Conservation (phyloP, 2,113 vertebrate species). For the Puntigrus tetrazona region DNA sequence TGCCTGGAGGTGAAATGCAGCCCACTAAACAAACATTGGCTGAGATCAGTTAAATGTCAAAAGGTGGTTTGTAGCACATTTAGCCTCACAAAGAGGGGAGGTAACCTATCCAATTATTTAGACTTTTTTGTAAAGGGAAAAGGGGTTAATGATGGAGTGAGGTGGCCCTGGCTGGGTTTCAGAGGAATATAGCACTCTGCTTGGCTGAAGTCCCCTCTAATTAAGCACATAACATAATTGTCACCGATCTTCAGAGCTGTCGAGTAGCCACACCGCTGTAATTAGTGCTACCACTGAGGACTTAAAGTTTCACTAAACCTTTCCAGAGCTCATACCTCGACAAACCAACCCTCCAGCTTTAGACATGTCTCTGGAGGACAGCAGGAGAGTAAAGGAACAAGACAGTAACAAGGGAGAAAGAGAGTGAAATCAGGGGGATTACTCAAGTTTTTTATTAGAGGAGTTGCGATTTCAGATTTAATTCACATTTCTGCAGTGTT, state of each 20-base stretch:
- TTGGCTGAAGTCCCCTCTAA: slow-evolving; percentile 62
- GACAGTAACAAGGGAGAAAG: neutral
- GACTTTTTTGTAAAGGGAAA: slow-evolving; percentile 8
- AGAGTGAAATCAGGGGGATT: neutral
- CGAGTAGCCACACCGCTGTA: slow-evolving; percentile 31
- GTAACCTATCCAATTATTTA: slow-evolving; percentile 31
- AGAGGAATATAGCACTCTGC: slow-evolving; percentile 38
- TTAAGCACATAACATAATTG: slow-evolving; percentile 66
- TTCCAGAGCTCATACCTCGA: neutral
- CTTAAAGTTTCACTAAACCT: neutral
- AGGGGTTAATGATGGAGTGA: slow-evolving; percentile 37
- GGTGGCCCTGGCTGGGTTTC: slow-evolving; percentile 15
- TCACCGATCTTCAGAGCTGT: slow-evolving; percentile 50
- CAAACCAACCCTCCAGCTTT: neutral
- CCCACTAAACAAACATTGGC: neutral
- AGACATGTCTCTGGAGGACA: neutral
- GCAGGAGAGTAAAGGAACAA: neutral
- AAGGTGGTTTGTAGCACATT: neutral
- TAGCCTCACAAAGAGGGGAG: neutral
- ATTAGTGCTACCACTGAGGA: slow-evolving; percentile 33
- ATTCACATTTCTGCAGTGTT: slow-evolving; percentile 5
- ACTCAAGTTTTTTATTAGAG: neutral
- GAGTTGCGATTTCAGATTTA: slow-evolving; percentile 8
- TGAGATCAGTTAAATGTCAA: neutral
- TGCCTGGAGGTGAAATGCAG: neutral